phyloP scores from a whole-genome alignment of 2,888 invertebrate species.

The Pardosa pseudoannulata region DNA sequence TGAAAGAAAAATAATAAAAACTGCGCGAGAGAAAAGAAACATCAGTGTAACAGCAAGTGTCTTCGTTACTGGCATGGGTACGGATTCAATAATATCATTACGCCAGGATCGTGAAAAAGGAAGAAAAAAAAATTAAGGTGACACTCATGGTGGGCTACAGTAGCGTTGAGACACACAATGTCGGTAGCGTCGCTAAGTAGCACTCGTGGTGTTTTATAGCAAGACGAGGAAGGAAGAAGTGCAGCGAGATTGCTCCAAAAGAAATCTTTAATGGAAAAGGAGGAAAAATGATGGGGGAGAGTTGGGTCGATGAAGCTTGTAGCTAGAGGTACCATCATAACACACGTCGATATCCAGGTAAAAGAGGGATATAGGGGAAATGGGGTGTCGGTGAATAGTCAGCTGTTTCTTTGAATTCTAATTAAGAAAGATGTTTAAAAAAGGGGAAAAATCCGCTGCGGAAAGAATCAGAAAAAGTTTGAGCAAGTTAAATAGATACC shows the following conservation, averaged over 20 bases:
- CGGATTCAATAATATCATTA: constrained; percentile 67
- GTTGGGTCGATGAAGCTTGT: constrained; percentile 39
- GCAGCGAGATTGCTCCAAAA: constrained; percentile 37
- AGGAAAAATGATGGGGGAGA: constrained; percentile 6
- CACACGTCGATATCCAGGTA: constrained; percentile 26
- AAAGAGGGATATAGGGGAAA: constrained; percentile 13
- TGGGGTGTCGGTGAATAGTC: background rate
- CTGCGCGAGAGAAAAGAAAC: constrained; percentile 7
- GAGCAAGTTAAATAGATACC: too few species aligned
- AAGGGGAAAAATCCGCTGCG: too few species aligned
- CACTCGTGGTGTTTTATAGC: constrained; percentile 63
- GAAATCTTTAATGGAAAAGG: constrained; percentile 54
- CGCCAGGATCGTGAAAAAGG: constrained; percentile 28
- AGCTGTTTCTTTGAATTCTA: constrained; percentile 23
- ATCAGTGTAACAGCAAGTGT: constrained; percentile 7
- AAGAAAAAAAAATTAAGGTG: constrained; percentile 49
- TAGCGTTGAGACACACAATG: constrained; percentile 24
- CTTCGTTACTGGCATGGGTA: constrained; percentile 38
- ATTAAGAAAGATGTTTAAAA: constrained; percentile 47
- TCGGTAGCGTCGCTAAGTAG: constrained; percentile 36
- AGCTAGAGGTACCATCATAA: background rate
- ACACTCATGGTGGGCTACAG: constrained; percentile 27
- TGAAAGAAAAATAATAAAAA: too few species aligned
- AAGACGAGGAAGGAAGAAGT: constrained; percentile 8
- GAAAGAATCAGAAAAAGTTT: too few species aligned